Base-by-base conservation (phyloP, 2,797 vertebrate genomes). In the Dryobates pubescens region DNA sequence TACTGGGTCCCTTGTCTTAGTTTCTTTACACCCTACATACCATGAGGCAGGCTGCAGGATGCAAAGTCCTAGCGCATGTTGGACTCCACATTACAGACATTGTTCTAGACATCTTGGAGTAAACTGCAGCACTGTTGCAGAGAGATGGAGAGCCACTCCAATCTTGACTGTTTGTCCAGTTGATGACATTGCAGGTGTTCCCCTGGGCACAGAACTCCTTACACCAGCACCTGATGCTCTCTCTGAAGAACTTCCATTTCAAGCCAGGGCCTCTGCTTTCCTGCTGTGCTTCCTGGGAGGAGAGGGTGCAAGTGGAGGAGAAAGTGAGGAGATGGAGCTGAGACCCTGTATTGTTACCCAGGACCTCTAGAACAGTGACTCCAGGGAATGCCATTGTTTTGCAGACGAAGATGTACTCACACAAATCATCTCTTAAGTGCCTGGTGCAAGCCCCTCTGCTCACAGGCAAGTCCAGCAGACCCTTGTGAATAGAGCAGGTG, bases 141-240 rank as follows among this genome's bases (percentile, higher is more conserved):
- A 41, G 73, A 68, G 69, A 34, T 4, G 29, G 67, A 72, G 16
- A 83, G 47, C n/a, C 62, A 24, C 47, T 54, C 58, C 30, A 18
- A 54, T 29, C 53, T 11, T 49, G 34, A 63, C 63, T 0, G 0
- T 30, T 43, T 67, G 57, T 62, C 74, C 86, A 87, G 36, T 20
- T 0, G 0, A 63, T 43, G 32, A 22, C 26, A 38, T 9, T 0
- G 0, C 29, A 0, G 0, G 14, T 0, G 1, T 3, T 36, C 36
- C 34, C 58, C 1, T 0, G 38, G 47, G 49, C 3, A 3, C 38
- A 62, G 47, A 58, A 11, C 41, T 82, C 34, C 58, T 88, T 43
- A 10, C 15, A 57, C 16, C 56, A 56, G 84, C 18, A 49, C 68
- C 27, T 4, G 23, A 41, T 29, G 34, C 3, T 41, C 32, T 59